These are phyloP conservation scores for Boleophthalmus pectinirostris DNA, from an alignment of 2,113 vertebrate genomes.

Conservation along the genomic window DNA sequence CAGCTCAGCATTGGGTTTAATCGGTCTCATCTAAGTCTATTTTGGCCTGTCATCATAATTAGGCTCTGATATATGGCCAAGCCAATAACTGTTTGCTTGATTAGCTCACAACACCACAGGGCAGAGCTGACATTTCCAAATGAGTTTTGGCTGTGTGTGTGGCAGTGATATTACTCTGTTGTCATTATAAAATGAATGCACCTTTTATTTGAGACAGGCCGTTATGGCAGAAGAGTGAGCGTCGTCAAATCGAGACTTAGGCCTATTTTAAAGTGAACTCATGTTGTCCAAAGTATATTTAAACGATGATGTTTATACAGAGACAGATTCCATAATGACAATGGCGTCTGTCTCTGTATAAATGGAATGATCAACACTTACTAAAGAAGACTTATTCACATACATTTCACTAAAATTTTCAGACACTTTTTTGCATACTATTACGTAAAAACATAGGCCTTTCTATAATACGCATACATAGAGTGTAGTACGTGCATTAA, in stretches of 20 bases:
- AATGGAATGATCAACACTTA: too few relatives aligned
- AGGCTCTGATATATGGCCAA: too few relatives aligned
- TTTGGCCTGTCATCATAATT: too few relatives aligned
- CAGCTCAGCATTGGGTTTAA: too few relatives aligned
- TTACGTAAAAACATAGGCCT: not conserved
- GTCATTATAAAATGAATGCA: conserved; percentile 13
- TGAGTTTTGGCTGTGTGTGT: not conserved
- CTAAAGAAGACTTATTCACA: too few relatives aligned
- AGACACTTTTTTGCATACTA: not conserved
- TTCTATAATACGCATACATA: conserved; percentile 2
- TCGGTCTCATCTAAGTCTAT: too few relatives aligned
- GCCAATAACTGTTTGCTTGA: not conserved
- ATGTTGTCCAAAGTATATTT: conserved; percentile 2
- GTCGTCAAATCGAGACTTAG: conserved; percentile 23
- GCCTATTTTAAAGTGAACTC: conserved; percentile 15
- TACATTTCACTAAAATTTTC: too few relatives aligned
- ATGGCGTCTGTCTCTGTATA: too few relatives aligned
- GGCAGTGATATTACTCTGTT: not conserved
- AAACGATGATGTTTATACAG: conserved; percentile 1
- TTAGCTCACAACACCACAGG: not conserved
- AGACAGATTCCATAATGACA: not conserved
- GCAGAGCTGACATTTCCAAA: too few relatives aligned
- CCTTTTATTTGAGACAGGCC: conserved; percentile 32
- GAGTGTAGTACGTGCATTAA: not conserved
- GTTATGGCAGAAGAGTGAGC: conserved; percentile 22